Evolutionary conservation across 2,113 vertebrate species (phyloP), one percentile per base, ranked within the genome.

Genomic region (Eolophus roseicapilla): DNA sequence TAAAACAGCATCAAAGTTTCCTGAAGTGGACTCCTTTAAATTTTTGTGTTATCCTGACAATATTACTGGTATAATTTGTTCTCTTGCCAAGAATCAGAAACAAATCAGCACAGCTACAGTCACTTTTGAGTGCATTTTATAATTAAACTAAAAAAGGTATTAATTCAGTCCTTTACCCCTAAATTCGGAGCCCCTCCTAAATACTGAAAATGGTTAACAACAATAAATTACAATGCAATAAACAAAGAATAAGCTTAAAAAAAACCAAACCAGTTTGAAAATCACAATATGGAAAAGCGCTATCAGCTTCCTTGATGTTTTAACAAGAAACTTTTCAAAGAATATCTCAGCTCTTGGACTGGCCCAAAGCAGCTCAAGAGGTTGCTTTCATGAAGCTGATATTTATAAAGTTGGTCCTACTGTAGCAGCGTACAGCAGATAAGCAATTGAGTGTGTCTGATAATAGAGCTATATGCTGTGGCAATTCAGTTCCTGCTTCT

Each of bases 321-420:
- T 95, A 96, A 96, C 94, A 95, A 86, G 92, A 89, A 97, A 77
- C 95, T 79, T 96, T 97, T 93, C 63, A 92, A 79, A 95, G 62
- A 95, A 27, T 97, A 96, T 96, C 95, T 92, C 92, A 62, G 85
- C 95, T 97, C 84, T 94, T 93, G 82, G 85, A 62, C 78, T 93
- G 91, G 87, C 91, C 95, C 71, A 89, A 74, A 97, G 95, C 90
- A 96, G 86, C 86, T 95, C 88, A 95, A 94, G 94, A 96, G 94
- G 91, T 81, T 55, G 55, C 96, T 92, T 92, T 97, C 91, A 92
- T 94, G 93, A 96, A 92, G 88, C 59, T 96, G 89, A 93, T 96
- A 96, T 97, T 97, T 97, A 88, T 96, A 96, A 96, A 96, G 92
- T 92, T 93, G 85, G 86, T 93, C 86, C 95, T 88, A 70, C 93